These are phyloP conservation scores for Patella ulyssiponensis DNA, from an alignment of 2,888 invertebrate genomes.

Conservation along the genomic window DNA sequence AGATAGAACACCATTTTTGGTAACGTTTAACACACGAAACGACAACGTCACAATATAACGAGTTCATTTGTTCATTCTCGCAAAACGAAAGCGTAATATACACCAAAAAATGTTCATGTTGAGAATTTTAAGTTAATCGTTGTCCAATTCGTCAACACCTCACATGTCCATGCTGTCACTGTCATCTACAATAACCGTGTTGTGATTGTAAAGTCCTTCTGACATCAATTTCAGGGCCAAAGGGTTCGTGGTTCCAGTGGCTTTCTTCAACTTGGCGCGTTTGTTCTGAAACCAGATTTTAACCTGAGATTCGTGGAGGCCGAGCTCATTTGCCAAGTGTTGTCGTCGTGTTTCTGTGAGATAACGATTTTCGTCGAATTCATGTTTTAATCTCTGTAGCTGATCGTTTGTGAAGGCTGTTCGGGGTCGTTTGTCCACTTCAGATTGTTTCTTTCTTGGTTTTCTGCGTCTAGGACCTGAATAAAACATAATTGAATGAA, in stretches of 20 bases:
- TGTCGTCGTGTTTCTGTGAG: conserved; percentile 92
- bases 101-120: too few relatives aligned
- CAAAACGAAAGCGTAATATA: too few relatives aligned
- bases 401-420: conserved; percentile 95
- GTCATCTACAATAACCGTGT: conserved; percentile 35
- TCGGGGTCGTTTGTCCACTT: conserved; percentile 83
- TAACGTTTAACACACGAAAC: too few relatives aligned
- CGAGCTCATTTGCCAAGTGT: conserved; percentile 89
- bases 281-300: conserved; percentile 99
- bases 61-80: too few relatives aligned
- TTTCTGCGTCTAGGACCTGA: conserved; percentile 59
- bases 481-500: not conserved
- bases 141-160: not conserved
- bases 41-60: too few relatives aligned
- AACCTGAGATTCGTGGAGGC: conserved; percentile 94
- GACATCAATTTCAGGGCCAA: conserved; percentile 93
- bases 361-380: conserved; percentile 81
- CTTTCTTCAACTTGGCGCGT: conserved; percentile 94
- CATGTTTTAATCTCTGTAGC: conserved; percentile 86
- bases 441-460: conserved; percentile 37
- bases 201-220: conserved; percentile 92
- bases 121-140: too few relatives aligned
- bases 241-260: conserved; percentile 81
- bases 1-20: too few relatives aligned
- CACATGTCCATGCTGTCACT: conserved; percentile 13